Base-by-base conservation (phyloP, 2,797 vertebrate genomes). In the Myotis vivesi region DNA sequence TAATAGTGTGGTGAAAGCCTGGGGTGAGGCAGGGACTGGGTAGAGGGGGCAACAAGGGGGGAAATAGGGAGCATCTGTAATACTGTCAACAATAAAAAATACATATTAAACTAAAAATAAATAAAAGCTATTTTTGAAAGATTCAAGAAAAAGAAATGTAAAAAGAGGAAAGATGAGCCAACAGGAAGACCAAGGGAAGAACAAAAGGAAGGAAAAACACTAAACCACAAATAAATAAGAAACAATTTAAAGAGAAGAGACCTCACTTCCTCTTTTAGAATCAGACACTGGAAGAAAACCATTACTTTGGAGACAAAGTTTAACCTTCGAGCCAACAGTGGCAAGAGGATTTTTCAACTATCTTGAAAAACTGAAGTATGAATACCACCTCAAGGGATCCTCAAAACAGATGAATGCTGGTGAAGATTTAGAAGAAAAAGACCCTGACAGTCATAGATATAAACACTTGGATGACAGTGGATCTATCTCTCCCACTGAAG, bases 271-370 rank as follows among this genome's bases (percentile, higher is more conserved):
- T 98, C 99, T 99, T 97, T 97, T 99, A 6, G 49, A 97, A 59
- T 93, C 93, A 30, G 68, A 97, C 57, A 97, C 23, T 28, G 97
- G 97, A 80, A 94, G 30, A 83, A 98, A 98, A 89, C 28, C 96
- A 3, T 93, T 98, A 87, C 97, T 97, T 8, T 97, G 97, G n/a
- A 98, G 44, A 28, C 97, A 95, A 95, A 97, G 97, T 94, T 97
- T 98, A 95, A 90, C 53, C 19, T 98, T 98, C 97, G 98, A 98
- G 99, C 97, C 98, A 97, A 98, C 93, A 49, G 97, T 98, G 90
- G 96, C 98, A 53, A 98, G 98, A 93, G 99, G 99, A 1, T 99
- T 98, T 98, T 99, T 99, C 62, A 98, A 98, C 86, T 99, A 98
- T 73, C 33, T 98, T 94, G 97, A 98, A 96, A 59, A 98, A 72